Evolutionary conservation across 2,113 vertebrate genomes (phyloP).

Genomic region (Copsychus sechellarum): DNA sequence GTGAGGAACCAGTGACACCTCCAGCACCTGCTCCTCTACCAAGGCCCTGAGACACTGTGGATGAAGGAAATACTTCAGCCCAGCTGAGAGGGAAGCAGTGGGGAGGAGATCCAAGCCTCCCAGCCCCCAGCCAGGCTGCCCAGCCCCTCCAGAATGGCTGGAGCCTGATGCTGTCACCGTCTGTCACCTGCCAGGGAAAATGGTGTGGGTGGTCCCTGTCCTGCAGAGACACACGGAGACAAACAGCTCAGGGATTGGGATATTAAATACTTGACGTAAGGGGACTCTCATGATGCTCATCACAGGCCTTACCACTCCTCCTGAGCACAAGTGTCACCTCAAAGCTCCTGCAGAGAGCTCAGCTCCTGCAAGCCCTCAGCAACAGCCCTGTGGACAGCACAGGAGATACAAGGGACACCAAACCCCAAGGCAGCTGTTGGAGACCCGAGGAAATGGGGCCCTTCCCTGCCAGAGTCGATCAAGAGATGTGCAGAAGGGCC

Average conservation of each 20-base stretch:
- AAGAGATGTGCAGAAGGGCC: background rate
- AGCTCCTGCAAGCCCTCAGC: background rate
- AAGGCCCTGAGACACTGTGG: background rate
- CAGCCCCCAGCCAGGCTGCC: background rate
- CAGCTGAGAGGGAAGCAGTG: background rate
- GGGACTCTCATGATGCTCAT: background rate
- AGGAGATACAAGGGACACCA: background rate
- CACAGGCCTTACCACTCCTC: background rate
- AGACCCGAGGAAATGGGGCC: background rate
- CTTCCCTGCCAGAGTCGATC: background rate
- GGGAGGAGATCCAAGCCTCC: background rate
- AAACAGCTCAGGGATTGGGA: background rate
- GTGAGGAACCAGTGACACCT: background rate
- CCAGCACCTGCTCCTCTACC: background rate
- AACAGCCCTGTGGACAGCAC: fast-evolving
- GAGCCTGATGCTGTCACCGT: background rate
- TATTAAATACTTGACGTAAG: background rate
- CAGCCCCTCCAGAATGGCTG: background rate
- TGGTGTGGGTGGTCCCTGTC: background rate
- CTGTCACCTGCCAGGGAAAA: background rate
- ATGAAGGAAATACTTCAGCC: background rate
- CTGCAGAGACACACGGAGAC: background rate
- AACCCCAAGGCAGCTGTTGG: background rate
- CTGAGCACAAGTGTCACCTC: background rate
- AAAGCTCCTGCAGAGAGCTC: background rate